These are phyloP conservation scores for Camelus bactrianus DNA, from an alignment of 2,113 vertebrate genomes.

Conservation along the genomic window DNA sequence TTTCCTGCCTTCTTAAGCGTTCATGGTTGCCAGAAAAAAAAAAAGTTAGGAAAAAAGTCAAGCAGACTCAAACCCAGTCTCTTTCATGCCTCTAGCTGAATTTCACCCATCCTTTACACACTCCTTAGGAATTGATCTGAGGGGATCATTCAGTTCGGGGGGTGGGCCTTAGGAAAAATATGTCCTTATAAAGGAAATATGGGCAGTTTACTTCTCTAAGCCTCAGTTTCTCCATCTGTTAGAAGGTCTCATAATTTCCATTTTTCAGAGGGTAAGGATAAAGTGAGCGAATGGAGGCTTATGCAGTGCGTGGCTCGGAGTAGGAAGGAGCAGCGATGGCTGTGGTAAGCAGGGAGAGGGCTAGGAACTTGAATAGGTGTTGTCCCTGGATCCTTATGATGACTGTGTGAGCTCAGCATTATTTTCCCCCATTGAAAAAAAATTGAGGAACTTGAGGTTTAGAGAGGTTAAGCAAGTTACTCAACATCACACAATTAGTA, in stretches of 20 bases:
- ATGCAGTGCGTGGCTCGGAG: background rate
- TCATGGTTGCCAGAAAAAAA: background rate
- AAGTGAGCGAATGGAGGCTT: background rate
- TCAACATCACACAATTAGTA: slow-evolving; percentile 57
- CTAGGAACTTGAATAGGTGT: background rate
- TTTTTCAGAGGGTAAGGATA: background rate
- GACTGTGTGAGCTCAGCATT: background rate
- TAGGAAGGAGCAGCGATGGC: background rate
- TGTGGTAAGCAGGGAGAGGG: background rate
- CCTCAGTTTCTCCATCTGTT: slow-evolving; percentile 6
- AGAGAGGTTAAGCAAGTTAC: slow-evolving; percentile 44
- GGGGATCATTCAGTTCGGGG: background rate
- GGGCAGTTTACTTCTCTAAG: background rate
- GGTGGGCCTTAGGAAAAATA: background rate
- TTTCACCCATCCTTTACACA: background rate
- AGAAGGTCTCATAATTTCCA: background rate
- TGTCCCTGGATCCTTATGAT: background rate
- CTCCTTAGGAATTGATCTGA: background rate
- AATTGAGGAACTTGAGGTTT: slow-evolving; percentile 68
- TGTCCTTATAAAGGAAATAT: background rate
- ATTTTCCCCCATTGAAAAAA: slow-evolving; percentile 33
- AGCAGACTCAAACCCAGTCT: background rate
- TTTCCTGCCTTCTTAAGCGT: background rate
- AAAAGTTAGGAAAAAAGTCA: background rate
- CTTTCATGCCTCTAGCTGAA: background rate